Evolutionary conservation across 2,888 invertebrate genomes (phyloP), one percentile per base, ranked within the genome.

Genomic region (Macaria notata): DNA sequence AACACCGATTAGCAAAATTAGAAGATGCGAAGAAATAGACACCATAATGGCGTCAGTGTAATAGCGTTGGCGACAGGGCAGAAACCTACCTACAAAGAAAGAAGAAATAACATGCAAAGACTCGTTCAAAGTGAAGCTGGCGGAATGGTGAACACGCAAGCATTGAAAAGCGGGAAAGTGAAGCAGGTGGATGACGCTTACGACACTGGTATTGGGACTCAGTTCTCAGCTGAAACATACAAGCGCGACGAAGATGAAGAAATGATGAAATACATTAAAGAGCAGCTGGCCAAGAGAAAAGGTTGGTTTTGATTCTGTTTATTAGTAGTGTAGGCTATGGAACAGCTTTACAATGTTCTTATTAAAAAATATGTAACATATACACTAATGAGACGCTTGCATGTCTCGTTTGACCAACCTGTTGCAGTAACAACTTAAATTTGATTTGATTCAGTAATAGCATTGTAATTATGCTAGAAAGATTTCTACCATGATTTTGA

Each of bases 191-290:
- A 98, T 61, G 98, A 98, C 81, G 96, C 98, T 0, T 98, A 98
- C 78, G 98, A 98, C 68, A 95, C 96, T 9, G 97, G 97, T 0
- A 98, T 99, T 53, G 98, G 98, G 19, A 99, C 98, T 31, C 98
- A 98, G 70, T 99, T 99, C 86, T 99, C 99, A 9, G 98, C 98
- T 0, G 99, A 99, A 90, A 99, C 99, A 0, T 99, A 99, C 83
- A 96, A 98, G 82, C 93, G 99, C 33, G 99, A 99, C n/a, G n/a
- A n/a, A n/a, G n/a, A n/a, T n/a, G n/a, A n/a, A n/a, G n/a, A n/a
- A n/a, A n/a, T n/a, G n/a, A 95, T 95, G 95, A 95, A 95, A 56
- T 96, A 92, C 77, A 93, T 92, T 55, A 86, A 88, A 75, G 97
- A 97, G 62, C 96, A 99, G 79, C 81, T 99, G 53, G 94, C 95